Evolutionary conservation across 2,797 vertebrate species (phyloP), one percentile per base, ranked within the genome.

Genomic region (Intellagama lesueurii): DNA sequence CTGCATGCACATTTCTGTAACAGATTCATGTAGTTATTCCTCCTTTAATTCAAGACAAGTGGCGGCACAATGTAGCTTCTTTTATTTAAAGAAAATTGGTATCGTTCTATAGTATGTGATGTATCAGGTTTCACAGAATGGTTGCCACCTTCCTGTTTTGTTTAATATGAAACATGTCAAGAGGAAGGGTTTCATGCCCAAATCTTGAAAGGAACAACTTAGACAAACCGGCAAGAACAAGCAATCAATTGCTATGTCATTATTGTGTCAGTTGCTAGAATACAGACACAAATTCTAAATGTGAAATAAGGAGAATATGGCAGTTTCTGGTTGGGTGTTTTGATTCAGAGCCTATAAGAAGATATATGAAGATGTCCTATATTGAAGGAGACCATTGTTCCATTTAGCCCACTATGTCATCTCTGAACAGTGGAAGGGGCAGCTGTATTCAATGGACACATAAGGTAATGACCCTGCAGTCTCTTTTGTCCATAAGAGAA

Each of bases 141-240:
- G 81, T 77, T 16, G 69, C 82, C 60, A 52, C 30, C 66, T 76
- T 32, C 64, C 35, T 88, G n/a, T 56, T 64, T 81, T 87, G 70
- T 85, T 76, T 86, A 28, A 81, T 82, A 52, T 81, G 79, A 82
- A 75, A 75, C 47, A 60, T 79, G 75, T 72, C 82, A 85, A n/a
- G 26, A 26, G 24, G 11, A 69, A 79, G 60, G 28, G 30, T 89
- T 28, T 30, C 4, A 60, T 85, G 68, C 52, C 68, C 70, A 17
- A 72, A 64, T 86, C 24, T 89, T 66, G 64, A 76, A 89, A 72
- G 19, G 5, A 32, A 80, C 3, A 64, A 64, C 60, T 64, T 22
- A 64, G 60, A 35, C 28, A 79, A 47, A 64, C 69, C 73, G 22
- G 5, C 56, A 52, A 52, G 56, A 72, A 28, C 3, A 35, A 14